Evolutionary conservation across 1,140 invertebrate species (phyloP).

Genomic region (Lordiphosa collinella): DNA sequence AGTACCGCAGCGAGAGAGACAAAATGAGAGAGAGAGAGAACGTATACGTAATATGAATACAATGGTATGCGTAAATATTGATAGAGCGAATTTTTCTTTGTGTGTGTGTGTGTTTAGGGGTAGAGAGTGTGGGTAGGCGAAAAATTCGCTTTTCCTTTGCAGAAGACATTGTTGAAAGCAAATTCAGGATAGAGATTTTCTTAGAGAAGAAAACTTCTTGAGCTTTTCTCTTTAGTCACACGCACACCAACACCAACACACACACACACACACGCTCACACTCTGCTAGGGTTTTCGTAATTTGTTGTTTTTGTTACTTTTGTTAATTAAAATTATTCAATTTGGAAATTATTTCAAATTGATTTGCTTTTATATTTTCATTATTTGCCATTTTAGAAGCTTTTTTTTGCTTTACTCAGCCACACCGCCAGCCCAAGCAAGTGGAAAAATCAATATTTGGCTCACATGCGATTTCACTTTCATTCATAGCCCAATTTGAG

Average conservation of each 20-base stretch:
- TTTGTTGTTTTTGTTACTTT: conserved; percentile 9
- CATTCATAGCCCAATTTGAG: conserved; percentile 33
- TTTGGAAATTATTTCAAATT: neutral
- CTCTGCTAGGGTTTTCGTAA: neutral
- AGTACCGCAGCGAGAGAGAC: neutral
- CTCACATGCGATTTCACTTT: conserved; percentile 70
- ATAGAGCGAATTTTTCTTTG: conserved; percentile 54
- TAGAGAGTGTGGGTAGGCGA: conserved; percentile 2
- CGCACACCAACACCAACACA: conserved; percentile 9
- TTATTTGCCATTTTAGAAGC: neutral
- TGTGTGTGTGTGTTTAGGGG: conserved; percentile 10
- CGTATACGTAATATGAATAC: conserved; percentile 71
- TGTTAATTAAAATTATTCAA: conserved; percentile 19
- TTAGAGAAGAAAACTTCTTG: conserved; percentile 43
- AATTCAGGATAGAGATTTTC: conserved; percentile 77
- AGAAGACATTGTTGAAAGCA: conserved; percentile 60
- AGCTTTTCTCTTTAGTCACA: conserved; percentile 48
- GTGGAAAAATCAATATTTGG: conserved; percentile 70
- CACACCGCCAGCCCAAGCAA: conserved; percentile 27
- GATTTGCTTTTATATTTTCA: neutral
- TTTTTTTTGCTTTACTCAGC: conserved; percentile 20
- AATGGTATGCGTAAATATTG: conserved; percentile 72
- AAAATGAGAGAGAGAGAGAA: conserved; percentile 25
- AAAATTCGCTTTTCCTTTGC: conserved; percentile 54
- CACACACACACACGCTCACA: conserved; percentile 12